Percentiles rank a stretch among this genome's conserved stretches.
phyloP scores from a whole-genome alignment of 2,113 vertebrate genomes.

The Sylvia atricapilla region DNA sequence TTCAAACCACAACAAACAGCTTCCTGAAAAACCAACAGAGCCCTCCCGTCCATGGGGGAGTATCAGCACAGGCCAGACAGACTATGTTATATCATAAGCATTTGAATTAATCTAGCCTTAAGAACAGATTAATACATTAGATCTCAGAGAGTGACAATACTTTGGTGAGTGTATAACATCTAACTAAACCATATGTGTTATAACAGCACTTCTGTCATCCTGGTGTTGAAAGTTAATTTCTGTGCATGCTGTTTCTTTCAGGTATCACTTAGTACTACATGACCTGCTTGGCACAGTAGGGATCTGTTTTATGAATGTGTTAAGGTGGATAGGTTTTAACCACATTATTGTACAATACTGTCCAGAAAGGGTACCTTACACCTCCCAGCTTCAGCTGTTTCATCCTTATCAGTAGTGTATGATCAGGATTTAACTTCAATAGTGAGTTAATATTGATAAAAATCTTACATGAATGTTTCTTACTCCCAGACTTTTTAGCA shows the following conservation, averaged over 20 bases:
- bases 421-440: neutral
- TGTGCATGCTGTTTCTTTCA: neutral
- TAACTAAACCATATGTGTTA: neutral
- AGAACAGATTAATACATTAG: neutral
- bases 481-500: neutral
- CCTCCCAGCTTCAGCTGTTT: neutral
- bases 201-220: neutral
- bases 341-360: fast-evolving
- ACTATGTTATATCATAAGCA: neutral
- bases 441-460: neutral
- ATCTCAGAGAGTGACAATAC: neutral
- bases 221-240: neutral
- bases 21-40: neutral
- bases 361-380: neutral
- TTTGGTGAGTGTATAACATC: neutral
- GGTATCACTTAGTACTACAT: neutral
- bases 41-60: neutral
- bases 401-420: neutral
- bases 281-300: neutral
- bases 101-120: neutral
- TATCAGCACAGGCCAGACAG: neutral
- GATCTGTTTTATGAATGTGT: neutral
- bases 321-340: neutral
- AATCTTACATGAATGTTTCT: neutral
- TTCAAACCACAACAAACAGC: too few species aligned